These are phyloP conservation scores for Eristalis tenax DNA, from an alignment of 2,888 invertebrate species.

Conservation along the genomic window DNA sequence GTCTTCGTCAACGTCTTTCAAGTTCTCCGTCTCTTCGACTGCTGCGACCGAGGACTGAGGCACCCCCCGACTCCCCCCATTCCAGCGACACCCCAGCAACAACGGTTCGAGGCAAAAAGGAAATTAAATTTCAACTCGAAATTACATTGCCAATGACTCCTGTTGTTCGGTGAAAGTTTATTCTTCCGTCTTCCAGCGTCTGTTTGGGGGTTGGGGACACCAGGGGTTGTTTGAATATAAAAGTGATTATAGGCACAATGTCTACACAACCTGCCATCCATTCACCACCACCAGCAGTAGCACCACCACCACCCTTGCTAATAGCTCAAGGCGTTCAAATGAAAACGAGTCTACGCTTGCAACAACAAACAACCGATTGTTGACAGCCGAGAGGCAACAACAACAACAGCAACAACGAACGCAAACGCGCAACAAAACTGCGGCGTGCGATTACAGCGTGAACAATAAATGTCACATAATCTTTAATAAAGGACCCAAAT, in stretches of 20 bases:
- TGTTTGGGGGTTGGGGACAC: conserved; percentile 21
- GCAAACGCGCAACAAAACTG: conserved; percentile 60
- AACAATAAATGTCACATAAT: conserved; percentile 82
- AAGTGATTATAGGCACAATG: conserved; percentile 67
- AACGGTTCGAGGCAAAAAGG: conserved; percentile 72
- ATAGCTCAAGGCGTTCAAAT: conserved; percentile 68
- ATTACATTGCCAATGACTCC: conserved; percentile 73
- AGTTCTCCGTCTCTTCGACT: conserved; percentile 32
- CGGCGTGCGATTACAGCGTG: conserved; percentile 78
- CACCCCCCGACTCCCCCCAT: neutral
- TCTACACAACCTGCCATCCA: conserved; percentile 39
- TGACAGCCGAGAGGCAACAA: conserved; percentile 3
- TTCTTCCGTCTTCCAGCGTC: conserved; percentile 10
- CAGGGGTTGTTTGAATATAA: conserved; percentile 68
- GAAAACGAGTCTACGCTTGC: conserved; percentile 64
- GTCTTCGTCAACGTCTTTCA: conserved; percentile 32
- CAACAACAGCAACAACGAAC: conserved; percentile 39
- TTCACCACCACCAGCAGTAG: neutral
- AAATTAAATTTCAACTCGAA: conserved; percentile 80
- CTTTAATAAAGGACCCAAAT: conserved; percentile 76
- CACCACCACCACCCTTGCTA: conserved; percentile 18
- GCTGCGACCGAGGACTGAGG: too few relatives aligned
- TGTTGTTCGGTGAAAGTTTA: conserved; percentile 70
- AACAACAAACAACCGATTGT: conserved; percentile 18
- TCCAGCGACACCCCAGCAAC: neutral